Base-by-base conservation (phyloP, 2,888 invertebrate species). In the Crepidodera aurea region DNA sequence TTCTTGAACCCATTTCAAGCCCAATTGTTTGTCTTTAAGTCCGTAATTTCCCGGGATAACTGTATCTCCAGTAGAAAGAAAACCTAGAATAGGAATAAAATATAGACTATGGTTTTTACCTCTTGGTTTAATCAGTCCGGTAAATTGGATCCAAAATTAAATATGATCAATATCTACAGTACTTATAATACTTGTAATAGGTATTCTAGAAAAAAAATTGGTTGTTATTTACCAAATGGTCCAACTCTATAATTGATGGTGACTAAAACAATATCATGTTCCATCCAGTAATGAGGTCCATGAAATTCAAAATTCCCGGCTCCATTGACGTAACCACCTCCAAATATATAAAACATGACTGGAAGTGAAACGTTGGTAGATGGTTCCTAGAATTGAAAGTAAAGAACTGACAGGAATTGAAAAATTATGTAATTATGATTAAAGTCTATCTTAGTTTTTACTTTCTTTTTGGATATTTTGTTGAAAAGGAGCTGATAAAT, bases 341-440 rank as follows among this genome's bases (percentile, higher is more conserved):
- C 80, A 63, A 81, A 80, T 46, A 82, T 75, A 60, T 73, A 78
- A 10, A 81, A 73, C 60, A 82, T 71, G 0, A 82, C 82, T 13
- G 82, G 79, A 48, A 80, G 58, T 5, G 68, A 50, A 15, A 66
- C 13, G 0, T 59, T 55, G 15, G 44, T 37, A 7, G 60, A 37
- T 29, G 62, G 63, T 25, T 55, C 10, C 65, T 65, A 39, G 53
- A 62, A 55, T 29, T 12, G 8, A 13, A 19, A 51, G 2, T n/a
- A n/a, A n/a, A n/a, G n/a, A n/a, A n/a, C n/a, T n/a, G n/a, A n/a
- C 8, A 19, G 10, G 12, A n/a, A 46, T 1, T 46, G 6, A 22
- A n/a, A n/a, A n/a, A n/a, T n/a, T n/a, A n/a, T n/a, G n/a, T n/a
- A n/a, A n/a, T n/a, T n/a, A n/a, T n/a, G n/a, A n/a, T n/a, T n/a